Conservation (phyloP, 2,113 vertebrate genomes). For the Reinhardtius hippoglossoides region DNA sequence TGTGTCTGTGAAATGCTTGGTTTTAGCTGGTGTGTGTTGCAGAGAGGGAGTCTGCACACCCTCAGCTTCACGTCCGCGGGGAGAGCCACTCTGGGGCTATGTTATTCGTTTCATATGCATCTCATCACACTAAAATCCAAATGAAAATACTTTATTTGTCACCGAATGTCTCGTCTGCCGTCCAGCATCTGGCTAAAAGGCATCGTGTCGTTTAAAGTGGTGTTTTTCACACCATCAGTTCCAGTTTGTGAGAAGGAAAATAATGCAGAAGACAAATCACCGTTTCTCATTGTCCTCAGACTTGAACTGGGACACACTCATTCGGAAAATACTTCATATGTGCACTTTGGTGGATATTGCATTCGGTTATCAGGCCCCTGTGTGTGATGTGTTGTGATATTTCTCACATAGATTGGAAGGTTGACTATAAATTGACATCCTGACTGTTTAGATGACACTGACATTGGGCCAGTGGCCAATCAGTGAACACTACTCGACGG, state of each 20-base stretch:
- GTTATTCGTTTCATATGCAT: conserved; percentile 13
- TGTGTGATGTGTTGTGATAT: too few species aligned
- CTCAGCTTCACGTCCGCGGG: not conserved
- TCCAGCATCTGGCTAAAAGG: not conserved
- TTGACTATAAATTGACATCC: not conserved
- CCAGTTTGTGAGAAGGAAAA: not conserved
- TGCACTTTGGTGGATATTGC: not conserved
- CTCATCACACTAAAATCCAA: conserved; percentile 13
- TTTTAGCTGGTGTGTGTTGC: not conserved
- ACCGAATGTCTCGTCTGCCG: conserved; percentile 8
- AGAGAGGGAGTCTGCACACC: not conserved
- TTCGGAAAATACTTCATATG: not conserved
- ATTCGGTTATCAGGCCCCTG: not conserved
- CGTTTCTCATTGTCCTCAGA: not conserved
- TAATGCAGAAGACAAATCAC: too few species aligned
- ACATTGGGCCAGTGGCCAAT: not conserved
- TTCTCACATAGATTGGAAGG: too few species aligned
- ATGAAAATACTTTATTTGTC: conserved; percentile 17
- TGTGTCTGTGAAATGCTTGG: not conserved
- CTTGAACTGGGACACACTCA: not conserved
- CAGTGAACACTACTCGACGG: too few species aligned
- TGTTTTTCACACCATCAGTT: not conserved
- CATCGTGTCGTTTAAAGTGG: conserved; percentile 23
- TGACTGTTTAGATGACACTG: not conserved
- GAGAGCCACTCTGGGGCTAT: not conserved